These are phyloP conservation scores for Druceiella hillmani DNA, from an alignment of 2,888 invertebrate species.

Conservation along the genomic window DNA sequence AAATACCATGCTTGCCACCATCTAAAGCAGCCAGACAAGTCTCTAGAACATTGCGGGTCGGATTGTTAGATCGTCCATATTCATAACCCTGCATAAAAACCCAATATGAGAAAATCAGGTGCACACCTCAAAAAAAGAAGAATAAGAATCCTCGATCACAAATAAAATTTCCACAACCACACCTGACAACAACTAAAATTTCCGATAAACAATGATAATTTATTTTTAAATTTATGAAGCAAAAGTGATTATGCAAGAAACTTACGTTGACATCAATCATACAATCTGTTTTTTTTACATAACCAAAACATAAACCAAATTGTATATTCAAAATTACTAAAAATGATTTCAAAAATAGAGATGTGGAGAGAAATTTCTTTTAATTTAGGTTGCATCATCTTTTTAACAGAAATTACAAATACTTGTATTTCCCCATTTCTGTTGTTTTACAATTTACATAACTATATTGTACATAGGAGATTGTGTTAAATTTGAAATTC, in stretches of 20 bases:
- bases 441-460: too few relatives aligned
- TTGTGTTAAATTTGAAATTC: too few relatives aligned
- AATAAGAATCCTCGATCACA: slow-evolving; percentile 7
- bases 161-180: slow-evolving; percentile 5
- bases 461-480: too few relatives aligned
- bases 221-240: neutral
- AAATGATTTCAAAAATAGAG: too few relatives aligned
- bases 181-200: neutral
- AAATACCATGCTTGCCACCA: slow-evolving; percentile 74
- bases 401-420: too few relatives aligned
- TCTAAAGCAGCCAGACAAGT: slow-evolving; percentile 87
- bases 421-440: too few relatives aligned
- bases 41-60: slow-evolving; percentile 84
- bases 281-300: neutral
- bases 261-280: slow-evolving; percentile 3
- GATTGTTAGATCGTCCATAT: slow-evolving; percentile 93
- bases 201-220: neutral
- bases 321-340: neutral
- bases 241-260: slow-evolving; percentile 3
- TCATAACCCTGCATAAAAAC: slow-evolving; percentile 67
- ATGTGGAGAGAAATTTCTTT: too few relatives aligned
- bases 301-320: neutral
- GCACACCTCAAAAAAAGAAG: slow-evolving; percentile 7
- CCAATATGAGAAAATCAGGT: neutral
- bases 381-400: too few relatives aligned